Base-by-base conservation (phyloP, 2,113 vertebrate species). In the Meleagris gallopavo region DNA sequence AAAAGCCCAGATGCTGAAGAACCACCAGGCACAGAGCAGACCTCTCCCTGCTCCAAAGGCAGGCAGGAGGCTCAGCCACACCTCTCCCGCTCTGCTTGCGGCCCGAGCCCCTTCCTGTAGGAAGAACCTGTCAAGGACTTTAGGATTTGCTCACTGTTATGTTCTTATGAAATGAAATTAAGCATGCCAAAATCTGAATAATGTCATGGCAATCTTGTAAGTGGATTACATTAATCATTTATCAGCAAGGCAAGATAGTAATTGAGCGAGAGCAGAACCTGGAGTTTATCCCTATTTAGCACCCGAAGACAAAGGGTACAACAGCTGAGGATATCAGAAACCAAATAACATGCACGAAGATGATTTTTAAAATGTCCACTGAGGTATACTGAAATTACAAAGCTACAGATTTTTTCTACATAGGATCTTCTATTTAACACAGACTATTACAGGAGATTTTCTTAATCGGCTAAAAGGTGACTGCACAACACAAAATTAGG, bases 21-120 rank as follows among this genome's bases (percentile, higher is more conserved):
- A 9, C 9, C 22, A 64, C 0, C 0, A 91, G 55, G 7, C 12
- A 36, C 1, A 1, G n/a, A 0, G 0, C 36, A 21, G 11, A 45
- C 4, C 19, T 10, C 30, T 41, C 0, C 27, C 54, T 30, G 54
- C 29, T 55, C 29, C 6, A 10, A 55, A 18, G 54, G 54, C 29
- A 55, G 0, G 30, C 16, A 79, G 8, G 0, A 0, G 66, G 48
- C 27, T 66, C 40, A 61, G 60, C 61, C 0, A 0, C 11, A 0
- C 11, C 48, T 79, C 32, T 72, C 16, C 18, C 27, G 9, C 0
- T 0, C 0, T 1, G 3, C 20, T 27, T 1, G 0, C 20, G 85
- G 60, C 24, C 19, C 50, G 21, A n/a, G 21, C 20, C 43, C 0
- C 2, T 46, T 85, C 20, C 55, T 55, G 36, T 22, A 12, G 0